Base-by-base conservation (phyloP, 2,888 invertebrate species). In the Xylota segnis region DNA sequence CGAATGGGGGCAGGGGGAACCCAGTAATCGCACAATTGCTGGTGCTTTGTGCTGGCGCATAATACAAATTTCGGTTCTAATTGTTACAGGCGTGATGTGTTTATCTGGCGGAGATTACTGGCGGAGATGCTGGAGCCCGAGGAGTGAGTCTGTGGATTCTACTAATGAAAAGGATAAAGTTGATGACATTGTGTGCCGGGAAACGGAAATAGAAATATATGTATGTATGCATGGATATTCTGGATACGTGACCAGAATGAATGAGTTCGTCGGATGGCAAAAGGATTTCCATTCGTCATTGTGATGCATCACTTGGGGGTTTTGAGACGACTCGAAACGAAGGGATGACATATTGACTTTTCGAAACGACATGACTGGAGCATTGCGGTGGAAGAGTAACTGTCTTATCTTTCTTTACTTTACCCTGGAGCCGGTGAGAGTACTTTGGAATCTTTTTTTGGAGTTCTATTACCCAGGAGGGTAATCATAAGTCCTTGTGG, bases 31-130 rank as follows among this genome's bases (percentile, higher is more conserved):
- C 40, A 52, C 74, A 84, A 84, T 75, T 79, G 74, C 66, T 78
- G 52, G 23, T 61, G 72, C 50, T 70, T 68, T 83, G 70, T 84
- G 75, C 32, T 75, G 63, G 58, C 56, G 68, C 63, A 84, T 79
- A 84, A 79, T 79, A 84, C 74, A 84, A 84, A 84, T 84, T 79
- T 79, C 59, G 63, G 14, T 84, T 79, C 75, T 84, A 84, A 84
- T 84, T 84, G 83, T 79, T 84, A 75, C 63, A 52, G 61, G 47
- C 56, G 56, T 72, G 77, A 68, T 47, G 75, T 74, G 14, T 72
- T 75, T 52, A 47, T 72, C 37, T 58, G 10, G 37, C n/a, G 37
- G 23, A 10, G 52, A 72, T 40, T 61, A 12, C 10, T 43, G 45
- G 34, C 4, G 1, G 47, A 27, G 14, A 1, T 14, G 29, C 29